A percentile compares a stretch with the other conserved stretches of the same genome.
Evolutionary conservation across 2,797 vertebrate genomes (phyloP).

Genomic region (Ctenosaura bakeri): DNA sequence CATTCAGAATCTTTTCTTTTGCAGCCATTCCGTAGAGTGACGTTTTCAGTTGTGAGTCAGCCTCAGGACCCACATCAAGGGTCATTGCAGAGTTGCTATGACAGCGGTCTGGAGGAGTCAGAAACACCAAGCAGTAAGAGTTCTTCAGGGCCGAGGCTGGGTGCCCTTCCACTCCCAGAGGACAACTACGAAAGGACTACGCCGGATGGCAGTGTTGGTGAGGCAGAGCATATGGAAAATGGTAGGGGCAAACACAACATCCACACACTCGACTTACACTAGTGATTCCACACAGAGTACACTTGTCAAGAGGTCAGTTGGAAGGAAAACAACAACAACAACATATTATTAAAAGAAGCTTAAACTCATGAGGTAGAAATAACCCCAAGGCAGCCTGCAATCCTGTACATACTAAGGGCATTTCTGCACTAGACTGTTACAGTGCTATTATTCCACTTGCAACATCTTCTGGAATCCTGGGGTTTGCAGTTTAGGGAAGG

Average conservation of each 20-base stretch:
- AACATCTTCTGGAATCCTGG: too few species aligned
- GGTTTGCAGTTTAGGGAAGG: too few species aligned
- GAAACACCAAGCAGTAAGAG: conserved; percentile 99
- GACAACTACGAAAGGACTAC: conserved; percentile 99
- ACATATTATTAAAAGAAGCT: conserved; percentile 65
- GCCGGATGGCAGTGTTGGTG: conserved; percentile 99
- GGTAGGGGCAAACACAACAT: conserved; percentile 98
- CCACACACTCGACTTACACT: conserved; percentile 78
- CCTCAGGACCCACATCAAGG: conserved; percentile 99
- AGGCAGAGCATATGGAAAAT: conserved; percentile 99
- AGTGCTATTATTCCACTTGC: too few species aligned
- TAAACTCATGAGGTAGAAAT: conserved; percentile 17
- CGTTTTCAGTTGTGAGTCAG: conserved; percentile 99
- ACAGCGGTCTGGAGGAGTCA: conserved; percentile 99
- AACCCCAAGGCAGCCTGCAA: neutral
- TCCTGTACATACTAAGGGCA: neutral
- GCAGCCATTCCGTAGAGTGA: conserved; percentile 99
- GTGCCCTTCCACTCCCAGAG: conserved; percentile 98
- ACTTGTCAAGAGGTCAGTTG: conserved; percentile 75
- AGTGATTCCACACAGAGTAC: conserved; percentile 77
- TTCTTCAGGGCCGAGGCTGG: conserved; percentile 98
- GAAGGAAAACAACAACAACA: conserved; percentile 30
- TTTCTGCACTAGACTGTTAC: too few species aligned
- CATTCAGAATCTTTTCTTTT: conserved; percentile 98
- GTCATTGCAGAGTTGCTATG: conserved; percentile 99